A percentile compares a stretch with the other conserved stretches of the same genome.
Conservation (phyloP, 1,140 invertebrate genomes). For the Dendrolimus punctatus region DNA sequence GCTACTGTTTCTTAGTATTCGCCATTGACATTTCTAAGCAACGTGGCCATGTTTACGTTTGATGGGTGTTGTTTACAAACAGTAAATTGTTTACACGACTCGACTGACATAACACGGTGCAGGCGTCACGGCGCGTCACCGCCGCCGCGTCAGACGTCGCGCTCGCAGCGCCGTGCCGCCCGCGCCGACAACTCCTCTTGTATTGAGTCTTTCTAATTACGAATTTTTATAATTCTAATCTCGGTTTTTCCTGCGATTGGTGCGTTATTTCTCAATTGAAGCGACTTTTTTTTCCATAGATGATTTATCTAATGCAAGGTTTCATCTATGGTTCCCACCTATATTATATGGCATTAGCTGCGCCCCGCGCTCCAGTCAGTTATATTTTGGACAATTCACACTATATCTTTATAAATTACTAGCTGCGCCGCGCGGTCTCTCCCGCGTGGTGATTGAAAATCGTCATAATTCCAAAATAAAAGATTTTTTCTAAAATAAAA, state of each 20-base stretch:
- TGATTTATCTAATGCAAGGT: no score
- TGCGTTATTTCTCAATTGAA: neutral
- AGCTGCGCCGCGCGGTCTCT: no score
- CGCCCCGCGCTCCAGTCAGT: no score
- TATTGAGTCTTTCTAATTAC: constrained; percentile 42
- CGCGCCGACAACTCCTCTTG: constrained; percentile 39
- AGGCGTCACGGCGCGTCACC: constrained; percentile 44
- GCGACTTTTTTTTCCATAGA: no score
- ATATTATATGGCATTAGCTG: no score
- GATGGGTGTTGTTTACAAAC: constrained; percentile 53
- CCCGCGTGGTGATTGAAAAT: no score
- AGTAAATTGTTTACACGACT: constrained; percentile 52
- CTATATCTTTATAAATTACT: no score
- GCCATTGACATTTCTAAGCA: constrained; percentile 48
- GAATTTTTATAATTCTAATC: constrained; percentile 18
- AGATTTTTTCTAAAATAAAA: no score
- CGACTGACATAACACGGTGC: constrained; percentile 30
- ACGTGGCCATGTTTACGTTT: constrained; percentile 50
- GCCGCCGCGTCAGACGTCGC: constrained; percentile 26
- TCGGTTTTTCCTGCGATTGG: constrained; percentile 10
- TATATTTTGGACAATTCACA: no score
- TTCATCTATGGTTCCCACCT: no score
- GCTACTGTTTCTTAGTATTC: constrained; percentile 16
- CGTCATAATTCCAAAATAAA: no score
- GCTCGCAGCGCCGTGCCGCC: constrained; percentile 11